Evolutionary conservation across 92 coral and sea anemone genomes (phyloP), one percentile per base, ranked within the genome.

Genomic region (Palythoa grandis): DNA sequence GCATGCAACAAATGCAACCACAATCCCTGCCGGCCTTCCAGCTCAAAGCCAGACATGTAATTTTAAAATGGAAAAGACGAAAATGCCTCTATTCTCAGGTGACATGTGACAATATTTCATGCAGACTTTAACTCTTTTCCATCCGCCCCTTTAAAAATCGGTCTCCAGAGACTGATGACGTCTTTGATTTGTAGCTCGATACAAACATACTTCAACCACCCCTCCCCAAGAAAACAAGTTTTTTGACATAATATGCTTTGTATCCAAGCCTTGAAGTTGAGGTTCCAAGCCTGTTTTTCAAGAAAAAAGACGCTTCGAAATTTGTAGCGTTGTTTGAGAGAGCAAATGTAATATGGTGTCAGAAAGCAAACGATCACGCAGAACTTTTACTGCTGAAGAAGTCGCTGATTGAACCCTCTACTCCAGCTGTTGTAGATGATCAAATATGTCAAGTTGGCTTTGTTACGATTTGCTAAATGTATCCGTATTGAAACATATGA

Each of bases 401-500:
- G 52, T 39, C 43, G 17, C 17, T 37, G 76, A 72, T 4, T 10
- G 47, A 39, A 72, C 9, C 37, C 37, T 72, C 76, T 72, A 22
- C n/a, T n/a, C n/a, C n/a, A n/a, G n/a, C n/a, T n/a, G n/a, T n/a
- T 72, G 76, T 19, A 43, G 13, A 37, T 39, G 37, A 72, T 72
- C n/a, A n/a, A n/a, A 17, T 72, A 53, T 72, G 77, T 72, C 19
- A 72, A 72, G 38, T 72, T 72, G 5, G 53, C 77, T 72, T 72
- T 72, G 56, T 72, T 72, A 25, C 54, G 77, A 72, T 56, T 37
- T 72, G 23, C 23, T 25, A 72, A 72, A 72, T 72, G 29, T 39
- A 72, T 72, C n/a, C n/a, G 5, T 39, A 39, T 72, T 72, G 77
- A 72, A 11, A 74, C 79, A 74, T 50, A 39, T 74, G 79, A 39